Evolutionary conservation across 2,797 vertebrate genomes (phyloP).

Genomic region (Bovichtus variegatus): DNA sequence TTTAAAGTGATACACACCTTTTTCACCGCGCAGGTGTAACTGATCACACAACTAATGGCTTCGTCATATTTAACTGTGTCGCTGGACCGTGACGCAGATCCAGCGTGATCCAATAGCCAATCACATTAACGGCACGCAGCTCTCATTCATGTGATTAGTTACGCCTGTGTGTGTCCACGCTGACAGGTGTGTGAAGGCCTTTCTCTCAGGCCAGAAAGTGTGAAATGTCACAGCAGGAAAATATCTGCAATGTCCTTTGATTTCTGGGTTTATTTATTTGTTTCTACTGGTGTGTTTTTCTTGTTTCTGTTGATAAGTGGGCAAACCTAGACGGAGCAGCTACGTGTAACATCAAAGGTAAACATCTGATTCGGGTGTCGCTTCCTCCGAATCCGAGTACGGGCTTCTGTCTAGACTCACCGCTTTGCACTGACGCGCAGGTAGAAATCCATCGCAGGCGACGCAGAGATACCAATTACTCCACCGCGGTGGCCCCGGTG

Average conservation of each 20-base stretch:
- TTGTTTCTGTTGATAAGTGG: slow-evolving; percentile 7
- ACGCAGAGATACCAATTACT: slow-evolving; percentile 48
- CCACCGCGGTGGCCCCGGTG: slow-evolving; percentile 3
- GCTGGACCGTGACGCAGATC: background rate
- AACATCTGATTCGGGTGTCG: background rate
- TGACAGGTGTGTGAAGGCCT: background rate
- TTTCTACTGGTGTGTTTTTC: background rate
- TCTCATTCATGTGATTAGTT: slow-evolving; percentile 26
- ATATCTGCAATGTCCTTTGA: too few species aligned
- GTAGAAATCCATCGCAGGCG: slow-evolving; percentile 3
- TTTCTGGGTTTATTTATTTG: too few species aligned
- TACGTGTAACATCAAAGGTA: slow-evolving; percentile 18
- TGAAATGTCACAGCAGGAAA: slow-evolving; percentile 21
- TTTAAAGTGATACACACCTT: background rate
- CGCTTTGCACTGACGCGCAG: slow-evolving; percentile 15
- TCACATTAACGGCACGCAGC: background rate
- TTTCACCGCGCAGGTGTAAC: slow-evolving; percentile 13
- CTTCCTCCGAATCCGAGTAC: background rate
- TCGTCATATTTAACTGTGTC: background rate
- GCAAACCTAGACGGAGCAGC: background rate
- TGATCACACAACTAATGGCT: slow-evolving; percentile 27
- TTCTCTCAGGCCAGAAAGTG: background rate
- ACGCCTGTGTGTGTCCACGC: slow-evolving; percentile 14
- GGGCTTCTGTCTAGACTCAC: background rate
- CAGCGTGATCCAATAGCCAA: background rate